Base-by-base conservation (phyloP, 2,888 invertebrate genomes). In the Trilocha varians region DNA sequence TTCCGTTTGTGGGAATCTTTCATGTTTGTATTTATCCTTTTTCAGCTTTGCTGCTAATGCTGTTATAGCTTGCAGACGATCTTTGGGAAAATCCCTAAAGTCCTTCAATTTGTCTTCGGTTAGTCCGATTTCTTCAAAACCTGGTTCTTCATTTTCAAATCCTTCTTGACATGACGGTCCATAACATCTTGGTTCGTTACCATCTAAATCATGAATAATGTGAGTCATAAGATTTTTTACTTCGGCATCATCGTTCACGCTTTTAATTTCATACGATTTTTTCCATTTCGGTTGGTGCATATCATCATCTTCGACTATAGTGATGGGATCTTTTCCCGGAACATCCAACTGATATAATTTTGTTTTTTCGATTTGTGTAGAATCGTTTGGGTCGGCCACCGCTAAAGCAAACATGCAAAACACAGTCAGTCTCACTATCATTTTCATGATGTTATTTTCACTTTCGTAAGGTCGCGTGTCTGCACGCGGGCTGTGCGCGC, bases 91-190 rank as follows among this genome's bases (percentile, higher is more conserved):
- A 43, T 82, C 78, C 33, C 70, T 68, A 39, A 73, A 78, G 51
- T 80, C 78, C 43, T 80, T 89, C 1, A 89, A 67, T 60, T 88
- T 89, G 13, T 87, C 88, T 0, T 89, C 87, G 57, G 90, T 90
- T 25, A 88, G 87, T 47, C 88, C 76, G 41, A 90, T 78, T 52
- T 90, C 89, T 47, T 90, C 88, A 13, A 90, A 66, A 35, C 88
- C 86, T 46, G 89, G 88, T 51, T 71, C 62, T 17, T 70, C 61
- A 33, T 61, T 65, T 35, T 63, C 59, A 40, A 68, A 79, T 17
- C 73, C 72, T 49, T 74, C 71, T 52, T 83, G 82, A 49, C 86
- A 79, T 0, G 84, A 85, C 8, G 87, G 84, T 32, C 87, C 87
- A 32, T 76, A 85, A 39, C 87, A 87, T 13, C 85, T 67, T 1